Percentiles rank a stretch among this genome's conserved stretches.
Evolutionary conservation across 1,140 invertebrate species (phyloP).

Genomic region (Glossosoma conforme): DNA sequence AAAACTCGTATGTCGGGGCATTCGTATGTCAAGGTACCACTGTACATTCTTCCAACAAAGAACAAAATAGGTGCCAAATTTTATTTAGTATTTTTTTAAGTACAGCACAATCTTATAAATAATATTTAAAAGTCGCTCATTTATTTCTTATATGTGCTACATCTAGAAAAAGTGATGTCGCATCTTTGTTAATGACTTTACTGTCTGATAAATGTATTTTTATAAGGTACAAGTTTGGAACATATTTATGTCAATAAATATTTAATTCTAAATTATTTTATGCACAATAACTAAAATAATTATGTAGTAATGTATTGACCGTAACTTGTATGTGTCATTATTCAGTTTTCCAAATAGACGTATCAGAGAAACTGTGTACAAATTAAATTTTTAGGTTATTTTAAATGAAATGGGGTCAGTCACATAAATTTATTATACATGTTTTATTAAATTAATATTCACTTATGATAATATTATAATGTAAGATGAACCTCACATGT

Average conservation of each 20-base stretch:
- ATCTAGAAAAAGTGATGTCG: slow-evolving; percentile 10
- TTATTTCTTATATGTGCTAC: slow-evolving; percentile 14
- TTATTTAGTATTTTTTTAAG: slow-evolving; percentile 4
- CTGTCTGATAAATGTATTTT: slow-evolving; percentile 20
- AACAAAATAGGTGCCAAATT: slow-evolving; percentile 3
- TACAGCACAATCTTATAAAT: slow-evolving; percentile 10
- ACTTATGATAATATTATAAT: slow-evolving; percentile 12
- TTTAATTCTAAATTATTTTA: slow-evolving; percentile 28
- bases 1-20: too few relatives aligned
- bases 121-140: slow-evolving; percentile 10
- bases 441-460: not conserved
- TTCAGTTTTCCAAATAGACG: slow-evolving; percentile 2
- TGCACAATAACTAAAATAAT: slow-evolving; percentile 24
- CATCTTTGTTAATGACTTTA: slow-evolving; percentile 9
- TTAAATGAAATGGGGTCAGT: slow-evolving; percentile 6
- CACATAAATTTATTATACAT: slow-evolving; percentile 9
- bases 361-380: not conserved
- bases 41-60: not conserved
- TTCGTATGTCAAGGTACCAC: too few relatives aligned
- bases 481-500: slow-evolving; percentile 19
- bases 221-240: slow-evolving; percentile 13
- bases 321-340: slow-evolving; percentile 10
- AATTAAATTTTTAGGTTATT: not conserved
- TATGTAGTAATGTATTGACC: slow-evolving; percentile 17
- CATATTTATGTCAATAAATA: slow-evolving; percentile 15